Evolutionary conservation across 1,140 invertebrate genomes (phyloP), one percentile per base, ranked within the genome.

Genomic region (Calephelis nemesis): DNA sequence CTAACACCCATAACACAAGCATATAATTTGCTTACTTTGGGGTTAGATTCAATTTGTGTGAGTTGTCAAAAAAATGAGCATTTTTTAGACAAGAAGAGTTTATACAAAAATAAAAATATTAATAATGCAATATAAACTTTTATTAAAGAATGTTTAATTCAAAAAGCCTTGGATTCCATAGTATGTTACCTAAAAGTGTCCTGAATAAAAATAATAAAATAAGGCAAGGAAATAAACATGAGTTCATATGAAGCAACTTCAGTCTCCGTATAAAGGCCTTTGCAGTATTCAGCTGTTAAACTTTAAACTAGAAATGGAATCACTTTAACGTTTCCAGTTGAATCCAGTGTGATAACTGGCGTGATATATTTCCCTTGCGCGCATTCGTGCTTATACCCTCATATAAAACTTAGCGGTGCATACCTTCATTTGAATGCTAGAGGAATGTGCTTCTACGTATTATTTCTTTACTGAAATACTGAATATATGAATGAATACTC

Each of bases 221-320:
- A 13, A 54, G 10, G 52, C 9, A 4, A 30, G 15, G 19, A 54
- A 54, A 54, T 30, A 11, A 30, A 54, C 39, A 30, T 30, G 19
- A 54, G 5, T 54, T 54, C 11, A 15, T 30, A 54, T 15, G 15
- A 54, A 54, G 52, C 19, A 7, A 30, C 10, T 15, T 54, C 30
- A 30, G 30, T 30, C 30, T 30, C 1, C 30, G 52, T 54, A 19
- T 7, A 54, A 54, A 54, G 52, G 19, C 52, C 52, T 58, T 58
- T 39, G 52, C 52, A 58, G 52, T 58, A 30, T 58, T 58, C 52
- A 58, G 52, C 52, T 58, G 52, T 58, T 58, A 58, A 58, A 58
- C 15, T 58, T 58, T 58, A 58, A 58, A 58, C 52, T 58, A 30
- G 19, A 58, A 58, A 30, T 58, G 52, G 52, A 58, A 58, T 58